Percentiles rank a stretch among this genome's conserved stretches.
These are phyloP conservation scores for Hemitrygon akajei DNA, from an alignment of 2,797 vertebrate species.

Conservation along the genomic window DNA sequence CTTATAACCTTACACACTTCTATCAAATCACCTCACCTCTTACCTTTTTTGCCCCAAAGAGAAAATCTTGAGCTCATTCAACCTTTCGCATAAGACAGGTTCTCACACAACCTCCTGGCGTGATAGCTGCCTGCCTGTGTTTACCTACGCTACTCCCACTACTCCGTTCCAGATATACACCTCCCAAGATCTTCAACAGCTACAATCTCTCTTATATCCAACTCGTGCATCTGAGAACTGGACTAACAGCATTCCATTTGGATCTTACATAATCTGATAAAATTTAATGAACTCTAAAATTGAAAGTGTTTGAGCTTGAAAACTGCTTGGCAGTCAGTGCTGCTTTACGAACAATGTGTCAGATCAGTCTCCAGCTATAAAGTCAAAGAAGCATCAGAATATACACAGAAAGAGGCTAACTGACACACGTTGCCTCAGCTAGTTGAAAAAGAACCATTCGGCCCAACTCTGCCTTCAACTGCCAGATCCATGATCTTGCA, in stretches of 20 bases:
- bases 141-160: background rate
- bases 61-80: no score
- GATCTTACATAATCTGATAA: background rate
- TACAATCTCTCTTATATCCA: background rate
- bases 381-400: no score
- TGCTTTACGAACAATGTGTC: background rate
- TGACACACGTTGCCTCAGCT: no score
- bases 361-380: background rate
- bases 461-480: no score
- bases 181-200: background rate
- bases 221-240: background rate
- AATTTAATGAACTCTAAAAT: background rate
- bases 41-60: no score
- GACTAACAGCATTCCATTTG: background rate
- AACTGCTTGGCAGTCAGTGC: background rate
- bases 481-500: no score
- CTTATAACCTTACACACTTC: no score
- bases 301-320: background rate
- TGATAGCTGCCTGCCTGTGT: background rate
- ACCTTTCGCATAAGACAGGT: background rate
- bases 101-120: background rate
- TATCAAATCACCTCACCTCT: no score
- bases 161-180: background rate
- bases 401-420: no score
- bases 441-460: no score